These are phyloP conservation scores for Strigamia transsilvanica DNA, from an alignment of 2,888 invertebrate species.

Conservation along the genomic window DNA sequence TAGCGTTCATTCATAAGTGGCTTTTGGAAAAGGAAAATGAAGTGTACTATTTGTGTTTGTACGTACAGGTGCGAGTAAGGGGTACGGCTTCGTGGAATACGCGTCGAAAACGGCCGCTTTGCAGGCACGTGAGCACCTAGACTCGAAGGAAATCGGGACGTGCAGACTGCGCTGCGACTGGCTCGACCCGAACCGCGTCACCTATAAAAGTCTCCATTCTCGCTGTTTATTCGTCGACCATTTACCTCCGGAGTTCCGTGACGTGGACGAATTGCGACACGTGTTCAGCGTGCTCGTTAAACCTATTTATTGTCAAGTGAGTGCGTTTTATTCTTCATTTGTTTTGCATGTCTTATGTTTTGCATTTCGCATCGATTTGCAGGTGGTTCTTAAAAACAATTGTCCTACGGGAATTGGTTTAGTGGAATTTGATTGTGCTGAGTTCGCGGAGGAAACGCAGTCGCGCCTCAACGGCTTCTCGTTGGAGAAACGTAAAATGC, in stretches of 20 bases:
- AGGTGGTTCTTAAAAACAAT: conserved; percentile 68
- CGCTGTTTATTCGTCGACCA: conserved; percentile 68
- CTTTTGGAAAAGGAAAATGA: no score
- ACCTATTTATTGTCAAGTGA: conserved; percentile 69
- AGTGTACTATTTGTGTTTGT: no score
- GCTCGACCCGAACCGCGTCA: conserved; percentile 66
- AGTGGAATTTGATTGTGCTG: conserved; percentile 66
- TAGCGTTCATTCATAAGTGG: no score
- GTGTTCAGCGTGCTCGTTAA: conserved; percentile 66
- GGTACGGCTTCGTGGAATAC: conserved; percentile 69
- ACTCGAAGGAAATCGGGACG: conserved; percentile 64
- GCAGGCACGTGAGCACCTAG: conserved; percentile 66
- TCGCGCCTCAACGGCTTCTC: conserved; percentile 62
- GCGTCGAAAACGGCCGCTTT: conserved; percentile 66
- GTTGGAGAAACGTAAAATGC: conserved; percentile 64
- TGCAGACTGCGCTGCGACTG: conserved; percentile 67
- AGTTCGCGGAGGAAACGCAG: conserved; percentile 65
- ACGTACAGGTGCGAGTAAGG: conserved; percentile 67
- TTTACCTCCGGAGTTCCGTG: conserved; percentile 67
- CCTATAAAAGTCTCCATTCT: conserved; percentile 67
- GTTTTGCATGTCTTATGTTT: conserved; percentile 46
- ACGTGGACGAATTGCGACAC: conserved; percentile 67
- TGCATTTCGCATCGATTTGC: conserved; percentile 36
- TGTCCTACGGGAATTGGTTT: conserved; percentile 68
- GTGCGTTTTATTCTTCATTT: conserved; percentile 13